phyloP scores from a whole-genome alignment of 1,140 invertebrate genomes.

The Achatina immaculata region DNA sequence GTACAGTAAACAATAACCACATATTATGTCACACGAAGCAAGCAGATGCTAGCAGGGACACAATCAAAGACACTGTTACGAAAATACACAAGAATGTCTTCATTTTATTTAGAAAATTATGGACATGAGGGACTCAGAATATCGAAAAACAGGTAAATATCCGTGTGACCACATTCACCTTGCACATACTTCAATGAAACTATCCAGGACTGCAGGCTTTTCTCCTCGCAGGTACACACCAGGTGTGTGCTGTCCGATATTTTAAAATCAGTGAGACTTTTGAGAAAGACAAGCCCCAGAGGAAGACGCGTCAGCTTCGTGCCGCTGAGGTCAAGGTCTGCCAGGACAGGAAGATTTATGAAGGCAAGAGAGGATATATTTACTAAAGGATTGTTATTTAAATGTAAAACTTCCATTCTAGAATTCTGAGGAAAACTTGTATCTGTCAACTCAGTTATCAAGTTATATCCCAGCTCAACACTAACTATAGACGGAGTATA shows the following conservation, averaged over 20 bases:
- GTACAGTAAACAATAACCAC: too few species aligned
- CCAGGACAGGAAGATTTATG: neutral
- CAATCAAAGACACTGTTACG: too few species aligned
- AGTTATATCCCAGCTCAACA: neutral
- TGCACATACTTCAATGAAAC: neutral
- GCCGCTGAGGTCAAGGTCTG: neutral
- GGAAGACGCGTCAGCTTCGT: neutral
- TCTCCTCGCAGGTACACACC: neutral
- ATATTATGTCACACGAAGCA: too few species aligned
- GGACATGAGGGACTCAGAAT: too few species aligned
- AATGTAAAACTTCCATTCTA: neutral
- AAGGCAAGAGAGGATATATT: neutral
- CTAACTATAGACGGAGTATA: neutral
- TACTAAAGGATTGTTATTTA: neutral
- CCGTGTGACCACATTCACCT: neutral
- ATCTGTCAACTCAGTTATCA: neutral
- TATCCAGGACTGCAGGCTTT: neutral
- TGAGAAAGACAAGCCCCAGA: neutral
- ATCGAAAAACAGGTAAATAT: too few species aligned
- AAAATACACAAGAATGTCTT: too few species aligned
- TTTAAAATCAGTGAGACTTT: neutral
- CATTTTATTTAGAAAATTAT: too few species aligned
- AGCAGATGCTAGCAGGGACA: too few species aligned
- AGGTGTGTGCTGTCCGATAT: neutral
- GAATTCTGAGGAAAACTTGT: conserved; percentile 3